A percentile compares a stretch with the other conserved stretches of the same genome.
Evolutionary conservation across 2,888 invertebrate species (phyloP).

Genomic region (Minunthozetes semirufus): DNA sequence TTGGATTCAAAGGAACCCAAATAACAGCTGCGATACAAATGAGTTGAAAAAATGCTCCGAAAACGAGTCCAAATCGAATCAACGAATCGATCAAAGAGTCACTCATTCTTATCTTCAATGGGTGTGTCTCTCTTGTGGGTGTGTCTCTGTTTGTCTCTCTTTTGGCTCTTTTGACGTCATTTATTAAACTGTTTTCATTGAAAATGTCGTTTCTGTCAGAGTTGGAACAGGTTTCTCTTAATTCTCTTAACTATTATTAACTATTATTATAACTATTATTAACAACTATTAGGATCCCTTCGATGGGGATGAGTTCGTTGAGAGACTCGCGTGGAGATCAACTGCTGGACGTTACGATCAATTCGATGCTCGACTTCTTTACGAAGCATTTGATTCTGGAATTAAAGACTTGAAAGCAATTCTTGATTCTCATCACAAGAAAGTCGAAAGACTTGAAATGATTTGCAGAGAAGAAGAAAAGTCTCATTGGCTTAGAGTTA

Average conservation of each 20-base stretch:
- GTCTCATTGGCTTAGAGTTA: slow-evolving; percentile 68
- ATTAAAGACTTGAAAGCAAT: slow-evolving; percentile 65
- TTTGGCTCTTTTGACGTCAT: too few species aligned
- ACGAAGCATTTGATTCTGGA: slow-evolving; percentile 85
- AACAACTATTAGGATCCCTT: slow-evolving; percentile 87
- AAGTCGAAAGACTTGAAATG: slow-evolving; percentile 73
- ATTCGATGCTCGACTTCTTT: slow-evolving; percentile 78
- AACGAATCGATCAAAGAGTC: slow-evolving; percentile 61
- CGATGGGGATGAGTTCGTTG: slow-evolving; percentile 94
- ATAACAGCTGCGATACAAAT: slow-evolving; percentile 74
- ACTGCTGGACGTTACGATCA: slow-evolving; percentile 62
- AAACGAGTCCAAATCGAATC: slow-evolving; percentile 69
- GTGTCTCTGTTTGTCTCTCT: too few species aligned
- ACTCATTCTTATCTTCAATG: slow-evolving; percentile 8
- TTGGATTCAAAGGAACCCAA: slow-evolving; percentile 58
- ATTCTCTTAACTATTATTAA: not conserved
- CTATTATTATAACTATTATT: slow-evolving; percentile 11
- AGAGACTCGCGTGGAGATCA: slow-evolving; percentile 87
- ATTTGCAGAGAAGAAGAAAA: slow-evolving; percentile 78
- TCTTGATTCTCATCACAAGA: slow-evolving; percentile 69
- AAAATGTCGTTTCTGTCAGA: slow-evolving; percentile 31
- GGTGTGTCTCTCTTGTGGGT: too few species aligned
- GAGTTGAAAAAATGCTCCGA: slow-evolving; percentile 80
- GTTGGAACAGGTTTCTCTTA: slow-evolving; percentile 34
- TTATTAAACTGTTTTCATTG: too few species aligned